Evolutionary conservation across 2,113 vertebrate genomes (phyloP).

Genomic region (Hyperopisus bebe): DNA sequence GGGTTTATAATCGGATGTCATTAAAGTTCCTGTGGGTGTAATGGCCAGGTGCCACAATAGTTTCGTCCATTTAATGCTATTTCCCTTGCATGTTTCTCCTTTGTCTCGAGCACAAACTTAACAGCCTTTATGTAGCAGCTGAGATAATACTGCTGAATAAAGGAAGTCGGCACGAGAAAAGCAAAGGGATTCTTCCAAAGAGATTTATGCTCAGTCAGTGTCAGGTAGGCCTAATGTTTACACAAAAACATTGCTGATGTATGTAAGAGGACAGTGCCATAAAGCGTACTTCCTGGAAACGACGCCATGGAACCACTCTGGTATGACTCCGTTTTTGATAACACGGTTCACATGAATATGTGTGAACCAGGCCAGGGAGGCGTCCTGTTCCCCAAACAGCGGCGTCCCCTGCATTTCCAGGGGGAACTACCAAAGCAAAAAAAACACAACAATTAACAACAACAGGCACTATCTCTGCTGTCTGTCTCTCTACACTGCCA

Average conservation of each 20-base stretch:
- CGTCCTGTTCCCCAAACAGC: conserved; percentile 21
- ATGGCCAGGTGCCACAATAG: not conserved
- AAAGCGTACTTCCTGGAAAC: conserved; percentile 69
- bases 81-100: not conserved
- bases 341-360: conserved; percentile 54
- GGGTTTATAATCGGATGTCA: not conserved
- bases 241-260: not conserved
- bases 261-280: not conserved
- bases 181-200: not conserved
- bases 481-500: not conserved
- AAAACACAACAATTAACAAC: not conserved
- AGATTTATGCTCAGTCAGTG: not conserved
- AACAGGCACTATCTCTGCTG: not conserved
- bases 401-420: conserved; percentile 41
- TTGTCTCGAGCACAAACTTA: not conserved
- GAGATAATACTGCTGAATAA: not conserved
- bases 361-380: conserved; percentile 57
- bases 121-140: not conserved
- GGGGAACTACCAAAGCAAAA: not conserved
- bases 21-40: not conserved
- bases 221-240: not conserved
- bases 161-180: not conserved
- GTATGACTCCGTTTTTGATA: conserved; percentile 48
- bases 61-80: not conserved
- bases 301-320: conserved; percentile 72